Percentiles rank a stretch among this genome's conserved stretches.
phyloP scores from a whole-genome alignment of 2,888 invertebrate species.

The Argyresthia albistria region DNA sequence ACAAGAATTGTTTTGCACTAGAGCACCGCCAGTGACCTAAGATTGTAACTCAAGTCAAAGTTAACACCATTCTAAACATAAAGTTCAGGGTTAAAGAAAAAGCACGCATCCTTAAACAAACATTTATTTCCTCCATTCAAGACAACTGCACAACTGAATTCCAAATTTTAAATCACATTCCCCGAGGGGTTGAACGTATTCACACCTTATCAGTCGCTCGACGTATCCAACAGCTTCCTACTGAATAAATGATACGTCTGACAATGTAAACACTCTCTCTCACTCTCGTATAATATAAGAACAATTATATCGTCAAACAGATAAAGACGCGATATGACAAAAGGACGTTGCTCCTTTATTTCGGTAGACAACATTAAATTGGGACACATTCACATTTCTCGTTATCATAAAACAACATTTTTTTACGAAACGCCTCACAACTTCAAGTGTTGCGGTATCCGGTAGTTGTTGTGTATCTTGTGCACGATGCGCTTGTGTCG shows the following conservation, averaged over 20 bases:
- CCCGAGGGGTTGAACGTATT: conserved; percentile 38
- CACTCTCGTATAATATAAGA: background rate
- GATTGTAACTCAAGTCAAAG: no score
- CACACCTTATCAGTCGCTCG: conserved; percentile 37
- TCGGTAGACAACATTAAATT: conserved; percentile 39
- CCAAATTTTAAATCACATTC: conserved; percentile 47
- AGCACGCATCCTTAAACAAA: no score
- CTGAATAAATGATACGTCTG: background rate
- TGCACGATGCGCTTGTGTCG: conserved; percentile 59
- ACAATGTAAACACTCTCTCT: no score
- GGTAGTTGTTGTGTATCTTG: conserved; percentile 15
- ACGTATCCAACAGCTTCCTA: conserved; percentile 12
- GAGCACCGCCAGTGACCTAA: no score
- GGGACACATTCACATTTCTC: no score
- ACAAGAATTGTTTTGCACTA: no score
- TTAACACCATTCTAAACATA: no score
- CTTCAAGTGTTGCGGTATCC: no score
- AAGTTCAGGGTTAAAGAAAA: no score
- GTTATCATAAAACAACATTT: no score
- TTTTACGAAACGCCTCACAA: no score
- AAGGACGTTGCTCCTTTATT: conserved; percentile 44
- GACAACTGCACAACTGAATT: background rate
- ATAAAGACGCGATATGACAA: conserved; percentile 10
- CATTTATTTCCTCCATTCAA: no score
- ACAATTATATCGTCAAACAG: background rate